These are phyloP conservation scores for Arizona elegans DNA, from an alignment of 2,113 vertebrate genomes.

Conservation along the genomic window DNA sequence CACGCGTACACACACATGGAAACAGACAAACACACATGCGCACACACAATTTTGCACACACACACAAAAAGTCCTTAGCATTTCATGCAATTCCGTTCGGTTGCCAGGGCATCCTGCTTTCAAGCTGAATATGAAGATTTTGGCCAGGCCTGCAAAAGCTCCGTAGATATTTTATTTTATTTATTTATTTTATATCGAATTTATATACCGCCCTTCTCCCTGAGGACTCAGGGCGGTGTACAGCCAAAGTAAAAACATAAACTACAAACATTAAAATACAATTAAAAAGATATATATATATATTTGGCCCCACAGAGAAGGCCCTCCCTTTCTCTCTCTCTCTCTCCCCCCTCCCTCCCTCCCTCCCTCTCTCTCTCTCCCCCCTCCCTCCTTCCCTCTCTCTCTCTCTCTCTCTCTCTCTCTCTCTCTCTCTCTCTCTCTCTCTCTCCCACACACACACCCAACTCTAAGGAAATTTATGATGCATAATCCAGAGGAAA, in stretches of 20 bases:
- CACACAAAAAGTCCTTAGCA: slow-evolving; percentile 55
- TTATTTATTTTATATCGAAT: too few relatives aligned
- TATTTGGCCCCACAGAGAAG: too few relatives aligned
- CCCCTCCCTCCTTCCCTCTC: accelerated
- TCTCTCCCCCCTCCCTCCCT: not conserved
- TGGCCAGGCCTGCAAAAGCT: slow-evolving; percentile 56
- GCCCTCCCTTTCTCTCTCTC: slow-evolving; percentile 5
- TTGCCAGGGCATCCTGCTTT: slow-evolving; percentile 60
- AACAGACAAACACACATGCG: accelerated
- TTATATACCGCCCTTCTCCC: too few relatives aligned
- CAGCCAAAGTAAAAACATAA: too few relatives aligned
- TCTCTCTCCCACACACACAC: slow-evolving; percentile 19
- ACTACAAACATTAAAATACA: too few relatives aligned
- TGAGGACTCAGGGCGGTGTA: too few relatives aligned
- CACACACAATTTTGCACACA: not conserved
- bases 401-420: slow-evolving; percentile 7
- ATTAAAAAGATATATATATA: too few relatives aligned
- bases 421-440: slow-evolving; percentile 29
- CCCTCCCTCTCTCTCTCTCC: too few relatives aligned
- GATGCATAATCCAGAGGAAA: slow-evolving; percentile 53
- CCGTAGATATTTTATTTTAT: not conserved
- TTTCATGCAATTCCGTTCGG: slow-evolving; percentile 66
- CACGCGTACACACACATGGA: not conserved
- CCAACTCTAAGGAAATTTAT: not conserved
- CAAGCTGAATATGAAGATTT: slow-evolving; percentile 55